Base-by-base conservation (phyloP, 1,140 invertebrate species). In the Caenorhabditis tropicalis region DNA sequence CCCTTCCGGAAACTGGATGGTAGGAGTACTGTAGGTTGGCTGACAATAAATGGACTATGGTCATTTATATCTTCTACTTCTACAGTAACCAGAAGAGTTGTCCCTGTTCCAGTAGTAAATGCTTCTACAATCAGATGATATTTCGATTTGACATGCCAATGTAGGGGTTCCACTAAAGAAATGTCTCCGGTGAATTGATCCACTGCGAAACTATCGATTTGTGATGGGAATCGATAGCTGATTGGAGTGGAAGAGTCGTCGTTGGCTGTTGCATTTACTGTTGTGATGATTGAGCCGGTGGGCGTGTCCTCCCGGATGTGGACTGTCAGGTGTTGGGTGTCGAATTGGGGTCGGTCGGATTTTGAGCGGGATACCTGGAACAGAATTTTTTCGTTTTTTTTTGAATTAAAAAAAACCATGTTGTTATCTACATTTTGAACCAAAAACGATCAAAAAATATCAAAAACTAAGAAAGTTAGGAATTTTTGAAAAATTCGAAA, bases 181-280 rank as follows among this genome's bases (percentile, higher is more conserved):
- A 96, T 89, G 0, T 94, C 91, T 1, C 96, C 96, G n/a, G 94
- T 94, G 0, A 92, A 92, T 9, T 93, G 91, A 87, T 96, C 94
- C 0, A 96, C 92, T 27, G 92, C 93, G 88, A 96, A 96, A 21
- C 94, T 92, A 33, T 93, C 93, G 58, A 94, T 93, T 88, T 95
- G 95, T 88, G n/a, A 39, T 2, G 39, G 16, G 60, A 82, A 33
- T 16, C 43, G 21, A 33, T 82, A 82, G 27, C 39, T 65, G 48
- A 82, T 82, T 4, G 56, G 43, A 19, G 56, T 19, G 10, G 24
- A 21, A 10, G 65, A 43, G n/a, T 70, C 36, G 12, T 82, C 81
- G 29, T 29, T 15, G 29, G 39, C 43, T 0, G 58, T 70, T 7
- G 82, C 82, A 19, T 58, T 48, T 16, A 82, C 82, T n/a, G 82